phyloP scores from a whole-genome alignment of 2,888 invertebrate species.

The Apocheima hispidaria region DNA sequence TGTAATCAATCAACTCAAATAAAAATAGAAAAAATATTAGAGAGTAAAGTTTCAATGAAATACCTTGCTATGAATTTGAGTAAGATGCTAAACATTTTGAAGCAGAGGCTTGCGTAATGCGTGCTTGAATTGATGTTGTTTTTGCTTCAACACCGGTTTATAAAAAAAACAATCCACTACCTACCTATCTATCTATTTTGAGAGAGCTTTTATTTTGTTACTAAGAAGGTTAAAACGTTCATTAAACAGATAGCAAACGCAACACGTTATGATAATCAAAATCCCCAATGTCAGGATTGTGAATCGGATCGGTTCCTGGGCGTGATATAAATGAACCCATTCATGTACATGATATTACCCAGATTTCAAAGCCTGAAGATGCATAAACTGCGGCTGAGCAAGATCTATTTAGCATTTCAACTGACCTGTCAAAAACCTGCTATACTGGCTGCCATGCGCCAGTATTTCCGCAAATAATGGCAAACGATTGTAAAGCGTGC shows the following conservation, averaged over 20 bases:
- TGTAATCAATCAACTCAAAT: conserved; percentile 47
- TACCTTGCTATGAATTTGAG: conserved; percentile 24
- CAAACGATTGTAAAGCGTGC: background rate
- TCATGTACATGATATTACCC: background rate
- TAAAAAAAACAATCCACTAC: background rate
- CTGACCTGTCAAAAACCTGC: conserved; percentile 1
- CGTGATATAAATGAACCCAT: background rate
- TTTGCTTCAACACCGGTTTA: conserved; percentile 4
- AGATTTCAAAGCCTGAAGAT: background rate
- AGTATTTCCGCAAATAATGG: background rate
- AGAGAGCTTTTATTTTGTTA: conserved; percentile 2
- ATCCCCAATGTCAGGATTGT: background rate
- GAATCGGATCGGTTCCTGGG: background rate
- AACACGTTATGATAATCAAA: no score
- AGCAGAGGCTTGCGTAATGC: conserved; percentile 25
- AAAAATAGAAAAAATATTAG: conserved; percentile 32
- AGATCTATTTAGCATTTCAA: background rate
- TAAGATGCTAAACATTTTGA: conserved; percentile 31
- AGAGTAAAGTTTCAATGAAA: conserved; percentile 40
- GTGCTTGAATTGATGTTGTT: conserved; percentile 20
- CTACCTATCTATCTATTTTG: conserved; percentile 3
- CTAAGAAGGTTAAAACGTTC: background rate
- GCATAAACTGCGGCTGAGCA: background rate
- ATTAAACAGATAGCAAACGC: no score
- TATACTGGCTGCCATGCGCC: background rate